Evolutionary conservation across 2,888 invertebrate species (phyloP).

Genomic region (Gortyna flavago): DNA sequence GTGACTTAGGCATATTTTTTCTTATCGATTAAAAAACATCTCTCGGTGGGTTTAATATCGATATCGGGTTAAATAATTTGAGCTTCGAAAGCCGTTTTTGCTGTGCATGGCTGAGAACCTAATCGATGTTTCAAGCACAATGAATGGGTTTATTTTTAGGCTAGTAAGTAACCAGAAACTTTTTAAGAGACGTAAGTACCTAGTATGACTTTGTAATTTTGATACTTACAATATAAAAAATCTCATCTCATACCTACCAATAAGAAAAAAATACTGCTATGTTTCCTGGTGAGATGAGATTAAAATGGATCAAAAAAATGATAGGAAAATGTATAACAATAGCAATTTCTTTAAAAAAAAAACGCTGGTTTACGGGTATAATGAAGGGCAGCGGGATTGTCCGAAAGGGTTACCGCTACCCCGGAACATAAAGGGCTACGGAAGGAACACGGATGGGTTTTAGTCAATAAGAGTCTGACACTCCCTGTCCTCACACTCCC

Average conservation of each 20-base stretch:
- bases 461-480: too few relatives aligned
- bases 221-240: slow-evolving; percentile 3
- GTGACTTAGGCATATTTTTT: slow-evolving; percentile 83
- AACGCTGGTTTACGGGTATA: too few relatives aligned
- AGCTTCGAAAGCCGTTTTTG: slow-evolving; percentile 78
- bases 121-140: slow-evolving; percentile 68
- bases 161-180: slow-evolving; percentile 19
- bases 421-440: too few relatives aligned
- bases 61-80: slow-evolving; percentile 83
- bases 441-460: too few relatives aligned
- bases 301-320: background rate
- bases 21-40: slow-evolving; percentile 80
- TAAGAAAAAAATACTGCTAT: background rate
- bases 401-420: too few relatives aligned
- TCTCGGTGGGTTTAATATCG: slow-evolving; percentile 81
- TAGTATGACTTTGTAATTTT: slow-evolving; percentile 33
- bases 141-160: slow-evolving; percentile 55
- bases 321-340: background rate
- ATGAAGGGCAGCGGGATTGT: too few relatives aligned
- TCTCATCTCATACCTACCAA: background rate
- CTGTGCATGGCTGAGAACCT: slow-evolving; percentile 67
- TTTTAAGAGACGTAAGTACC: slow-evolving; percentile 12
- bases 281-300: background rate
- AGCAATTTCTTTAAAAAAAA: background rate
- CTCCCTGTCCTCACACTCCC: too few relatives aligned